Conservation (phyloP, 2,797 vertebrate genomes). For the Pseudomugil tenellus region DNA sequence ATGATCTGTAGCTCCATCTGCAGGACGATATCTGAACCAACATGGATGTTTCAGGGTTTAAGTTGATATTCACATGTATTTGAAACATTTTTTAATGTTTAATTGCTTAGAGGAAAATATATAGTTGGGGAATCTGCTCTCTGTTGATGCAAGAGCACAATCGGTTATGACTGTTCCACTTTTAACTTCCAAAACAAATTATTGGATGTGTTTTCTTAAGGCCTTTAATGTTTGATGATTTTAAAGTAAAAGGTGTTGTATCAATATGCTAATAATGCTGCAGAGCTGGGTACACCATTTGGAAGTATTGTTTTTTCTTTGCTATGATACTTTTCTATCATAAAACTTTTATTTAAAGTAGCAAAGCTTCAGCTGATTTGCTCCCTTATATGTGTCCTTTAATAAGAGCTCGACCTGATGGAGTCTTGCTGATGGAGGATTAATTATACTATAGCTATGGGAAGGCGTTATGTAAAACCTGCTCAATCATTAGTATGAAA, state of each 20-base stretch:
- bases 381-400: constrained; percentile 10
- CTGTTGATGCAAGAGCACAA: constrained; percentile 17
- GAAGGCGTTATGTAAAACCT: constrained; percentile 48
- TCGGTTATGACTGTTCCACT: neutral
- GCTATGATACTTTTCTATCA: constrained; percentile 21
- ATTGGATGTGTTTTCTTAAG: neutral
- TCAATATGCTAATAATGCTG: neutral
- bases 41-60: neutral
- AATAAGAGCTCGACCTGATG: constrained; percentile 19
- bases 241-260: neutral
- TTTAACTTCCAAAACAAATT: too few species aligned
- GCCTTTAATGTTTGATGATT: neutral
- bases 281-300: neutral
- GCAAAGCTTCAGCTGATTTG: constrained; percentile 1
- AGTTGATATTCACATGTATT: neutral
- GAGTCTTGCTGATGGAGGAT: constrained; percentile 47
- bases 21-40: constrained; percentile 30
- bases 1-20: constrained; percentile 55
- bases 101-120: neutral
- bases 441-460: constrained; percentile 46
- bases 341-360: constrained; percentile 23
- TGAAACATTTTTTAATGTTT: neutral
- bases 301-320: neutral
- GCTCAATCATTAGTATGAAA: constrained; percentile 33
- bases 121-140: neutral